Evolutionary conservation across 2,113 vertebrate species (phyloP), one percentile per base, ranked within the genome.

Genomic region (Forbesichthys agassizii): DNA sequence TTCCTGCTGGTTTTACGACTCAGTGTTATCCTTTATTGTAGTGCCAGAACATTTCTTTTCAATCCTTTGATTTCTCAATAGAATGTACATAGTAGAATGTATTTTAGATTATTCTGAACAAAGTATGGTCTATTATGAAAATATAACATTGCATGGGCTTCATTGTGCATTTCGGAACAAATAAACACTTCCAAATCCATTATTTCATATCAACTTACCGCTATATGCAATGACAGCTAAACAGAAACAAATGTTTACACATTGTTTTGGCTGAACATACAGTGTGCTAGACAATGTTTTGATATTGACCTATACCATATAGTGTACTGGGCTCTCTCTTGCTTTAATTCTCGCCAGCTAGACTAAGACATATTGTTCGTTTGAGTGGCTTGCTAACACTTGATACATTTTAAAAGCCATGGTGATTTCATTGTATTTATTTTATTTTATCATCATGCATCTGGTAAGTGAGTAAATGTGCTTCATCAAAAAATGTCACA

Each of bases 1-100:
- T 83, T 66, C 64, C 61, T 7, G 14, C 69, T 75, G 78, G 53
- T 77, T 86, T 89, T 83, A 88, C 46, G 8, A 69, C 81, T 79
- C 60, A 68, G 65, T 71, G 77, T 14, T 52, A 69, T 58, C 53
- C 79, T 87, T 85, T 86, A 33, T 64, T 79, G 68, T 75, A 5
- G 47, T 70, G 81, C 84, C 85, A 88, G 74, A 59, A 77, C 61
- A 77, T 84, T 87, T 84, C 48, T 71, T 74, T 69, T 79, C 66
- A 52, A 49, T 4, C 52, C 55, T 36, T 13, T 66, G 61, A 1
- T 0, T 61, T 69, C 64, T 62, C 74, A 68, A 81, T 76, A 73
- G 80, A 76, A 79, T 82, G 82, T 66, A 56, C 63, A 79, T 72
- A 65, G 69, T 63, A 62, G 48, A 11, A 16, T 48, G 27, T 48